phyloP scores from a whole-genome alignment of 2,797 vertebrate species.

The Parauchenoglanis ngamensis region DNA sequence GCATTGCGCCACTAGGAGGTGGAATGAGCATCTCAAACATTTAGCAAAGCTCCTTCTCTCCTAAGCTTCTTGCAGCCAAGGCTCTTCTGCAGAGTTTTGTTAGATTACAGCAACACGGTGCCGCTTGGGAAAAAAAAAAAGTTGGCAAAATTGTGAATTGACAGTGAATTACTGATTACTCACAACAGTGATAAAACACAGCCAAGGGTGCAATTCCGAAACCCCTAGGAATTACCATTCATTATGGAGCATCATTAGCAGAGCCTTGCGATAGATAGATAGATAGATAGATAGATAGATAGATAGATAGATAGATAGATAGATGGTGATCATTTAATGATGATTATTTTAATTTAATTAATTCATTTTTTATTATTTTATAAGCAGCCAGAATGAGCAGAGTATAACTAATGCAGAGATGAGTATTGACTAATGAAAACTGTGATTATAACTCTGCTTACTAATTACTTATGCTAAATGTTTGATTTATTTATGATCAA shows the following conservation, averaged over 20 bases:
- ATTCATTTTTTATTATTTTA: neutral
- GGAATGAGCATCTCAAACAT: constrained; percentile 59
- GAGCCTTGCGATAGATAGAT: neutral
- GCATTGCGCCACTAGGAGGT: constrained; percentile 70
- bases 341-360: neutral
- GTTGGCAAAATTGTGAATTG: constrained; percentile 13
- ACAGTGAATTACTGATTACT: constrained; percentile 13
- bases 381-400: neutral
- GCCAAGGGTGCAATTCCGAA: constrained; percentile 20
- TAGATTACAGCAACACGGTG: neutral
- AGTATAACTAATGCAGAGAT: neutral
- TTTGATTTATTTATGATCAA: neutral
- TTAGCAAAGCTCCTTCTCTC: neutral
- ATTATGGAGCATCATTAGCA: neutral
- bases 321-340: no score
- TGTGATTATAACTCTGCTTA: neutral
- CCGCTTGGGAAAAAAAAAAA: no score
- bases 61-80: neutral
- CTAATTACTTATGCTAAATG: neutral
- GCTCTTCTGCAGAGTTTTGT: constrained; percentile 2
- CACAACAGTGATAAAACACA: constrained; percentile 18
- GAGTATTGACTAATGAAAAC: neutral
- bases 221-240: constrained; percentile 13
- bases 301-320: no score
- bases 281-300: no score